These are phyloP conservation scores for Falco columbarius DNA, from an alignment of 2,797 vertebrate genomes.

Conservation along the genomic window DNA sequence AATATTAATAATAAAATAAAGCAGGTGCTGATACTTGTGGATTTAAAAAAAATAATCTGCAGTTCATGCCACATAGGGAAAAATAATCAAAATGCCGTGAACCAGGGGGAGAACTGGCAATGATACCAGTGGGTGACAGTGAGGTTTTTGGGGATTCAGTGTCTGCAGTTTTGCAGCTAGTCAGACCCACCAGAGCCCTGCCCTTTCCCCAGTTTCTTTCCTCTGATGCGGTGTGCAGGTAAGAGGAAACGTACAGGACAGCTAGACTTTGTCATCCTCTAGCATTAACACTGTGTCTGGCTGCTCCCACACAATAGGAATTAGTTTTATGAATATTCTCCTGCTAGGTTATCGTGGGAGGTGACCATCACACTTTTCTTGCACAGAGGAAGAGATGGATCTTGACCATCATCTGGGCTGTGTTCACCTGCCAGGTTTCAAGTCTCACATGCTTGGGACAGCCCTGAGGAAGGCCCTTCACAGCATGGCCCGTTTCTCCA, in stretches of 20 bases:
- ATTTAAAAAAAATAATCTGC: neutral
- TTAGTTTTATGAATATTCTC: neutral
- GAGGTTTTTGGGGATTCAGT: neutral
- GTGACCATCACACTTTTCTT: neutral
- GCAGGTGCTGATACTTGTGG: neutral
- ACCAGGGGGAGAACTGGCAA: neutral
- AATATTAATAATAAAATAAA: neutral
- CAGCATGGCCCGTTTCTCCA: neutral
- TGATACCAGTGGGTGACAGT: neutral
- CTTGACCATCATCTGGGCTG: accelerated
- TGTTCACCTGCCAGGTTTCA: neutral
- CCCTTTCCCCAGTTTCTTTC: neutral
- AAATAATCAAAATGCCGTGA: neutral
- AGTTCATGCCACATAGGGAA: neutral
- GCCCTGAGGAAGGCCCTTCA: neutral
- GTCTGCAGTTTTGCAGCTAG: neutral
- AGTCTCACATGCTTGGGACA: neutral
- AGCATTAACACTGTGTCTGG: neutral
- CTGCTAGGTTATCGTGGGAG: neutral
- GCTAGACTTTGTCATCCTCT: neutral
- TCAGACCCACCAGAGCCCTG: neutral
- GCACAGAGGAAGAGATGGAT: neutral
- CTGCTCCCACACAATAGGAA: neutral
- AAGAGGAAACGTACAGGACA: neutral
- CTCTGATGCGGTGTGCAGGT: neutral